Conservation (phyloP, 2,888 invertebrate species). For the Scaptodrosophila latifasciaeformis region DNA sequence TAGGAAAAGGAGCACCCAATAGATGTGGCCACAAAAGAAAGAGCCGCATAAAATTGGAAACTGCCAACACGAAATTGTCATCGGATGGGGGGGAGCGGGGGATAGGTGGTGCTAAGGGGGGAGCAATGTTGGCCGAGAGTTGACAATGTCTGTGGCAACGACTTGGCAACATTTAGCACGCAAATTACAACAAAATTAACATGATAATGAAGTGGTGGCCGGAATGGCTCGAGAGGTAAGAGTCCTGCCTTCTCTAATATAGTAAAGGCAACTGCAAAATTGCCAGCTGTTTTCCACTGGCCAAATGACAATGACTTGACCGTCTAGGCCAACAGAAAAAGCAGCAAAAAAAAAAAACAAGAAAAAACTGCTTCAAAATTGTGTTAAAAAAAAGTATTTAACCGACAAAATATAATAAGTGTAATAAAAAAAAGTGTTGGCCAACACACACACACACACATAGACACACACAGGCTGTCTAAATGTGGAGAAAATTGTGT, state of each 20-base stretch:
- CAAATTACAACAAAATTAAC: slow-evolving; percentile 69
- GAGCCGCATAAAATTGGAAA: slow-evolving; percentile 19
- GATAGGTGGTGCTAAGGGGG: neutral
- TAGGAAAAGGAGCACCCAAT: neutral
- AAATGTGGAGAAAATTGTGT: slow-evolving; percentile 38
- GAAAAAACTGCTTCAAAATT: slow-evolving; percentile 10
- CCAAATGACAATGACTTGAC: slow-evolving; percentile 62
- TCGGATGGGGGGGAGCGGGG: slow-evolving; percentile 19
- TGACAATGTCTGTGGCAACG: slow-evolving; percentile 35
- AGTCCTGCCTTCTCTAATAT: neutral
- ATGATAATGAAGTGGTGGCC: slow-evolving; percentile 61
- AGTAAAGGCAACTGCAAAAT: slow-evolving; percentile 21
- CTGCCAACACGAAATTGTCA: slow-evolving; percentile 13
- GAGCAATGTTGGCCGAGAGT: slow-evolving; percentile 46
- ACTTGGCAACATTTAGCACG: slow-evolving; percentile 67
- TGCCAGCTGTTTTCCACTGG: slow-evolving; percentile 60
- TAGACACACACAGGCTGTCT: slow-evolving; percentile 24
- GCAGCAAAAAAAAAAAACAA: slow-evolving; percentile 6
- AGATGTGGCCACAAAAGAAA: neutral
- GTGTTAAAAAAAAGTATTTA: slow-evolving; percentile 31
- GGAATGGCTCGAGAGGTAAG: slow-evolving; percentile 12
- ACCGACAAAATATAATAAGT: slow-evolving; percentile 26
- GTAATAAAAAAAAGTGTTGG: slow-evolving; percentile 5
- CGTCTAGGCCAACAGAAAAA: slow-evolving; percentile 11
- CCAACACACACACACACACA: slow-evolving; percentile 9